A percentile compares a stretch with the other conserved stretches of the same genome.
These are phyloP conservation scores for Candoia aspera DNA, from an alignment of 2,113 vertebrate genomes.

Conservation along the genomic window DNA sequence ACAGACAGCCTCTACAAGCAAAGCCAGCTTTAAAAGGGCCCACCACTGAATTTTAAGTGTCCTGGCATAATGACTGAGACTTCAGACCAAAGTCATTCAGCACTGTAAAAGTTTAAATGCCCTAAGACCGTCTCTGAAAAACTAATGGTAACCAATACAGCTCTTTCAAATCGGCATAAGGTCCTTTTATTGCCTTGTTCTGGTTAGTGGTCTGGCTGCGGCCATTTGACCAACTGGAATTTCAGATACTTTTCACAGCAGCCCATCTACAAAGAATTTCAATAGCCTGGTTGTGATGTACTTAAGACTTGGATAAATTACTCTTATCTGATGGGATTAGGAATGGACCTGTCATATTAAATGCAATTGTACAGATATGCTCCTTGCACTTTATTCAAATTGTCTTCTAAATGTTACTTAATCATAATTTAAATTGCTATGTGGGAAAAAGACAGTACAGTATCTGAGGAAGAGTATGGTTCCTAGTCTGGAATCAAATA, in stretches of 20 bases:
- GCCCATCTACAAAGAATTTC: neutral
- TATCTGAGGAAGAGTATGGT: neutral
- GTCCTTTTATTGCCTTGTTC: neutral
- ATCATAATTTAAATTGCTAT: neutral
- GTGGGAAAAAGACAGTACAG: neutral
- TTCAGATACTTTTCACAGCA: neutral
- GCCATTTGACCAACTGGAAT: neutral
- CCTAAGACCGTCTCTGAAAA: neutral
- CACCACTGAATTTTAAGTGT: too few relatives aligned
- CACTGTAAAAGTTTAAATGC: neutral
- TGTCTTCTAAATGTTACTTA: neutral
- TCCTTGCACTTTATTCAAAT: neutral
- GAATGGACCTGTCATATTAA: neutral
- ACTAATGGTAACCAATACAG: neutral
- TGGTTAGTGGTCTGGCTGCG: neutral
- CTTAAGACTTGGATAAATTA: neutral
- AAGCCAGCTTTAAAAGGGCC: neutral
- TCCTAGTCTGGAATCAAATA: neutral
- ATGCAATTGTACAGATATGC: neutral
- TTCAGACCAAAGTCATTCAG: neutral
- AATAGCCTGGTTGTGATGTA: neutral
- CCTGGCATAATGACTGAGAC: too few relatives aligned
- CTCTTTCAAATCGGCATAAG: neutral
- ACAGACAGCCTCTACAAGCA: neutral
- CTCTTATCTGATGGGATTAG: neutral